Evolutionary conservation across 92 coral and sea anemone genomes (phyloP).

Genomic region (Epizoanthus illoricatus): DNA sequence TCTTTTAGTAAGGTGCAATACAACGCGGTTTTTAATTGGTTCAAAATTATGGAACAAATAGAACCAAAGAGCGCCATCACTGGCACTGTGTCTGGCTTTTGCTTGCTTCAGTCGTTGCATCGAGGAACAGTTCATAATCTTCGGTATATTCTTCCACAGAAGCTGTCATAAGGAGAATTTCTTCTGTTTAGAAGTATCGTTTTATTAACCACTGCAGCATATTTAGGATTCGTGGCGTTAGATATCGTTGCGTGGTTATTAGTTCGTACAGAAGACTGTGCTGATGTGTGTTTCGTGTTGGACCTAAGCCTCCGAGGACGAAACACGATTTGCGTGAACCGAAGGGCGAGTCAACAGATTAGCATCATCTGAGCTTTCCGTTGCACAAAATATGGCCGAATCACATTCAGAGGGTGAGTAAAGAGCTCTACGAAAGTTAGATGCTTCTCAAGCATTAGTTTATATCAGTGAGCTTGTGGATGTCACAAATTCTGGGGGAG

Average conservation of each 20-base stretch:
- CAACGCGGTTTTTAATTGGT: conserved; percentile 19
- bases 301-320: conserved; percentile 1
- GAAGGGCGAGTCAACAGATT: background rate
- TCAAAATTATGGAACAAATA: conserved; percentile 13
- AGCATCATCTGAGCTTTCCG: background rate
- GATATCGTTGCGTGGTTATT: conserved; percentile 27
- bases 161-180: background rate
- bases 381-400: conserved; percentile 35
- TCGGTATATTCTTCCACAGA: conserved; percentile 5
- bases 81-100: conserved; percentile 7
- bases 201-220: background rate
- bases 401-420: conserved; percentile 32
- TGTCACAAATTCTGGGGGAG: background rate
- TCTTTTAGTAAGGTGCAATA: background rate
- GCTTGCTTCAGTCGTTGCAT: conserved; percentile 26
- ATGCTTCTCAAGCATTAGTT: conserved; percentile 20
- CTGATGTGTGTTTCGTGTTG: conserved; percentile 34
- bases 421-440: background rate
- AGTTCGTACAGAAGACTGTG: background rate
- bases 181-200: background rate
- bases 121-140: conserved; percentile 1
- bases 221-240: background rate
- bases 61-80: background rate
- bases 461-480: background rate
- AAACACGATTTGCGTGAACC: background rate